Evolutionary conservation across 2,888 invertebrate genomes (phyloP).

Genomic region (Papilio elwesi): DNA sequence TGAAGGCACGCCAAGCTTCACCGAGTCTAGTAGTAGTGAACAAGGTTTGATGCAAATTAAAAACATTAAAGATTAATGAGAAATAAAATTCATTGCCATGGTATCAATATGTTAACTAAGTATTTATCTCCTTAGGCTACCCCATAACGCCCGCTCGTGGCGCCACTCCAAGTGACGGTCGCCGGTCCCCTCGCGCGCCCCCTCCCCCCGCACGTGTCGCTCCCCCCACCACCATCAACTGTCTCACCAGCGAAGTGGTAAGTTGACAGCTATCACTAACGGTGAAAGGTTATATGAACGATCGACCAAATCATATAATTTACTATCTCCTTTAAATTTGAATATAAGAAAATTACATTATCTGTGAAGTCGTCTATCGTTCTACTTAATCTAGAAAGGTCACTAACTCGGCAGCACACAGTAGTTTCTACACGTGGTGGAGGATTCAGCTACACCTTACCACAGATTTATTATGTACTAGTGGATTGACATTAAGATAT

Average conservation of each 20-base stretch:
- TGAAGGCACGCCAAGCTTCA: constrained; percentile 98
- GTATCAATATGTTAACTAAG: background rate
- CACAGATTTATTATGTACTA: background rate
- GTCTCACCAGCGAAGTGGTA: constrained; percentile 94
- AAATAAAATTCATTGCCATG: no score
- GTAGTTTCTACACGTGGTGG: constrained; percentile 27
- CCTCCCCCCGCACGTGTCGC: constrained; percentile 70
- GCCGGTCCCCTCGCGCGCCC: constrained; percentile 75
- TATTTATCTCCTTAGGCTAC: constrained; percentile 61
- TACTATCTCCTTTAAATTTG: background rate
- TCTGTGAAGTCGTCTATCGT: constrained; percentile 29
- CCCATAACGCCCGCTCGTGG: constrained; percentile 79
- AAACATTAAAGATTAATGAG: background rate
- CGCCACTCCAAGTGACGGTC: constrained; percentile 64
- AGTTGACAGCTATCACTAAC: constrained; percentile 65
- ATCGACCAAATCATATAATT: constrained; percentile 17
- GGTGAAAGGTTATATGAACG: constrained; percentile 22
- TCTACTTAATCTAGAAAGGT: constrained; percentile 6
- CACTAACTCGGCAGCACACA: constrained; percentile 34
- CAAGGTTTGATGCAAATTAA: constrained; percentile 82
- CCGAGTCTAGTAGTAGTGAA: constrained; percentile 97
- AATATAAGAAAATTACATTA: background rate
- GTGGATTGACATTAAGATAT: background rate
- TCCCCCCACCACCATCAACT: constrained; percentile 87
- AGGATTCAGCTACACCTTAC: constrained; percentile 20